Evolutionary conservation across 2,888 invertebrate species (phyloP).

Genomic region (Acronicta alni): DNA sequence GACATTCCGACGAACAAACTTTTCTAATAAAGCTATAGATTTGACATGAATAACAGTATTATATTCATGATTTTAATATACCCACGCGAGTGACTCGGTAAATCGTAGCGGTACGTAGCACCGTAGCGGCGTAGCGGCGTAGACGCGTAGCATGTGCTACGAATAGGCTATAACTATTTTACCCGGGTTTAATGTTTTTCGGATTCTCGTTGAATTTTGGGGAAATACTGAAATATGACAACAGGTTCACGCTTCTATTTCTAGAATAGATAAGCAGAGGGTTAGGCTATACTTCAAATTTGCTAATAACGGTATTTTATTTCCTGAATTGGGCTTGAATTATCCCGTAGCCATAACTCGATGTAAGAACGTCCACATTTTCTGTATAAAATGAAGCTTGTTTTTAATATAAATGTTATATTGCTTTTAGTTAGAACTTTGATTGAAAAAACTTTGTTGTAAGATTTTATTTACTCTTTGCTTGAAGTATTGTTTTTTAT

Average conservation of each 20-base stretch:
- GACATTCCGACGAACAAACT: conserved; percentile 37
- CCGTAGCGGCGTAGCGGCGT: conserved; percentile 33
- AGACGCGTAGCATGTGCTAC: conserved; percentile 68
- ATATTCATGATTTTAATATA: conserved; percentile 54
- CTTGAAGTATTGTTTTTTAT: background rate
- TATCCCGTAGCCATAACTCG: background rate
- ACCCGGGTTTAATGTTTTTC: conserved; percentile 58
- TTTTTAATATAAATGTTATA: conserved; percentile 22
- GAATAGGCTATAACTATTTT: conserved; percentile 63
- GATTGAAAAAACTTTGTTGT: conserved; percentile 33
- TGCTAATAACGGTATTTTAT: background rate
- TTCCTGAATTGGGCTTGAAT: background rate
- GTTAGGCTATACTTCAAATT: background rate
- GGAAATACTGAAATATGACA: conserved; percentile 15
- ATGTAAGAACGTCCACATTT: background rate
- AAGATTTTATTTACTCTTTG: conserved; percentile 19
- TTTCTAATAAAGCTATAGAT: conserved; percentile 52
- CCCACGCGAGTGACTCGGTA: conserved; percentile 35
- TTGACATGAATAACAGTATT: conserved; percentile 42
- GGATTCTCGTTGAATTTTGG: conserved; percentile 44
- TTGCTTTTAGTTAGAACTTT: conserved; percentile 41
- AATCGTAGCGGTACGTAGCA: conserved; percentile 48
- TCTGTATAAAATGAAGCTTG: conserved; percentile 25
- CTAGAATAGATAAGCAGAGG: background rate
- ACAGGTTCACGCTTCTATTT: conserved; percentile 3